Conservation (phyloP, 2,888 invertebrate species). For the Andrena praecox region DNA sequence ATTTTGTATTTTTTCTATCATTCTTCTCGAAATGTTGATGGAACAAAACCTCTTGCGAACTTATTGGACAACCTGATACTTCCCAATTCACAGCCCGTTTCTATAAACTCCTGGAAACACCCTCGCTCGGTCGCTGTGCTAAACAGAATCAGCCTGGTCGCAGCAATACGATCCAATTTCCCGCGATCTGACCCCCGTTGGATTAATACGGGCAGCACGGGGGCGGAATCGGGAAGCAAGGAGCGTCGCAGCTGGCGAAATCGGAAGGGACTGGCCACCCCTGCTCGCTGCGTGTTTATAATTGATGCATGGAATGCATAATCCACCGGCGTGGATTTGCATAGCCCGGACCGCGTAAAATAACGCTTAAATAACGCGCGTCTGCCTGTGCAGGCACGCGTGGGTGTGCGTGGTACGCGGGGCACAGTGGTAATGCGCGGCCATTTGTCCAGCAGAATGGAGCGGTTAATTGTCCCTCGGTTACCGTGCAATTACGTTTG, state of each 20-base stretch:
- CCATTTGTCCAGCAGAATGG: conserved; percentile 68
- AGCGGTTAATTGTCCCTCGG: conserved; percentile 68
- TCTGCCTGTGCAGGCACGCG: background rate
- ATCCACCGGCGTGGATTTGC: conserved; percentile 64
- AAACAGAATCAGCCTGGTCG: no score
- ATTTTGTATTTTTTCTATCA: no score
- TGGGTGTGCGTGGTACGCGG: background rate
- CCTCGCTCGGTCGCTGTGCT: no score
- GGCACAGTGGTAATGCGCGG: conserved; percentile 45
- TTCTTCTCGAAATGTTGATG: background rate
- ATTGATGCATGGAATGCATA: conserved; percentile 65
- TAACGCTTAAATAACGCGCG: conserved; percentile 65
- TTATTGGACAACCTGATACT: no score
- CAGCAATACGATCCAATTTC: no score
- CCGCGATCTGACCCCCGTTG: no score
- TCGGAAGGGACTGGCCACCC: background rate
- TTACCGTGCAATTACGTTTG: conserved; percentile 70
- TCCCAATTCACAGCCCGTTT: no score
- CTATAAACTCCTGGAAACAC: no score
- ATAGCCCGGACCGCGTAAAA: conserved; percentile 54
- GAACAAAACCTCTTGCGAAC: background rate
- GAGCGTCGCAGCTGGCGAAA: background rate
- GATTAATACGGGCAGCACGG: no score
- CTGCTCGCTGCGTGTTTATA: conserved; percentile 50
- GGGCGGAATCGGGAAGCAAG: no score